Evolutionary conservation across 2,113 vertebrate genomes (phyloP).

Genomic region (Gopherus flavomarginatus): DNA sequence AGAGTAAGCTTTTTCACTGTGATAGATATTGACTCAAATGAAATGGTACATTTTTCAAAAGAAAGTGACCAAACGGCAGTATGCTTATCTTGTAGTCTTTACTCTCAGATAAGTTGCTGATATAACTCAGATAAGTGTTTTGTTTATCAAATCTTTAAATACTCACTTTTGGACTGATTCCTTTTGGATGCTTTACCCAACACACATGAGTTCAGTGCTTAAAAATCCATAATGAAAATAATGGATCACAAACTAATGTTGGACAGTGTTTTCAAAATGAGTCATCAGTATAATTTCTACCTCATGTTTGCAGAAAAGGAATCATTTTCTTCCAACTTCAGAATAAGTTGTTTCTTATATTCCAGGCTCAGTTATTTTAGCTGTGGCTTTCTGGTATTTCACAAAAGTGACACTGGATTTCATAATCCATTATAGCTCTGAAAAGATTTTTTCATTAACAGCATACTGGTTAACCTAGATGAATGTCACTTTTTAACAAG

Average conservation of each 20-base stretch:
- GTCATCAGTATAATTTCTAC: neutral
- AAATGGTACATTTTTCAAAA: neutral
- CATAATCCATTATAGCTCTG: neutral
- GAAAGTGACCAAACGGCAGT: neutral
- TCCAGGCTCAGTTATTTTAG: constrained; percentile 15
- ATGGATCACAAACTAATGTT: neutral
- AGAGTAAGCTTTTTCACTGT: neutral
- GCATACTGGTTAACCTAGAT: neutral
- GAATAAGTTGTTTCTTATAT: neutral
- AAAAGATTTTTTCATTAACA: neutral
- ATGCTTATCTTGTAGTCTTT: neutral
- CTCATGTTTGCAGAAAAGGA: constrained; percentile 7
- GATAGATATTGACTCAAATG: neutral
- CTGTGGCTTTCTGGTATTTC: constrained; percentile 11
- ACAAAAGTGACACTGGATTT: neutral
- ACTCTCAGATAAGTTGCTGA: neutral
- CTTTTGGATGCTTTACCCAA: neutral
- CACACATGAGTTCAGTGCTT: neutral
- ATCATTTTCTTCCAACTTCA: neutral
- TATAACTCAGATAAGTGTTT: neutral
- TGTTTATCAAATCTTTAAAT: neutral
- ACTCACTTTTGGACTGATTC: neutral
- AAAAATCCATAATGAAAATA: neutral
- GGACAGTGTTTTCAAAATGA: neutral
- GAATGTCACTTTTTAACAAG: constrained; percentile 16